Evolutionary conservation across 2,888 invertebrate genomes (phyloP), one percentile per base, ranked within the genome.

Genomic region (Drosophila meridionalis): DNA sequence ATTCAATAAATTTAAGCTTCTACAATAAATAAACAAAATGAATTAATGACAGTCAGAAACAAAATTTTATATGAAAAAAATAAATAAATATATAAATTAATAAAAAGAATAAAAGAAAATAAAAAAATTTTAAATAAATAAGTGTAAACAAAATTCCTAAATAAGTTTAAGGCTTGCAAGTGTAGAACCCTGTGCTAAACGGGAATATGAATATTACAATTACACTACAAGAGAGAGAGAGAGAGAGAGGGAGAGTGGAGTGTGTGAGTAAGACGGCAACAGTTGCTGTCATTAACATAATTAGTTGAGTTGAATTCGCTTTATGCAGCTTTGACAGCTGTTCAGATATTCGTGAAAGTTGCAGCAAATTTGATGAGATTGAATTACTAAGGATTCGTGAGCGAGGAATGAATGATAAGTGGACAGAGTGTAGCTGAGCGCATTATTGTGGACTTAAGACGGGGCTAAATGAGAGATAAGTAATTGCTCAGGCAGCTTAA

Each of bases 251-350:
- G n/a, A 11, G n/a, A 6, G 32, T 2, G 40, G 40, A 12, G 14
- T 40, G 40, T 9, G 47, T 11, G 57, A 34, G 34, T 8, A 14
- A 2, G 36, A 38, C 40, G n/a, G 0, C 26, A 57, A 64, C 28
- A 48, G 20, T 11, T 1, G 26, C 42, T 36, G 20, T 20, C 57
- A 70, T 70, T 70, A 70, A 43, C 71, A 43, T 55, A 59, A 55
- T 56, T 50, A 60, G 61, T 42, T n/a, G 42, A 48, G 53, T 26
- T 36, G 53, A 69, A 60, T 68, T 9, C 42, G 69, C 34, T 53
- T 69, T 69, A 52, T 52, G 36, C 36, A 38, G 48, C 56, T 38
- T 30, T n/a, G 20, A 32, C 59, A 48, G 59, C 48, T 50, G 40
- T 36, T 59, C 43, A 53, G 53, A 36, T 53, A 53, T 53, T 59